Evolutionary conservation across 2,113 vertebrate genomes (phyloP), one percentile per base, ranked within the genome.

Genomic region (Columba janthina): DNA sequence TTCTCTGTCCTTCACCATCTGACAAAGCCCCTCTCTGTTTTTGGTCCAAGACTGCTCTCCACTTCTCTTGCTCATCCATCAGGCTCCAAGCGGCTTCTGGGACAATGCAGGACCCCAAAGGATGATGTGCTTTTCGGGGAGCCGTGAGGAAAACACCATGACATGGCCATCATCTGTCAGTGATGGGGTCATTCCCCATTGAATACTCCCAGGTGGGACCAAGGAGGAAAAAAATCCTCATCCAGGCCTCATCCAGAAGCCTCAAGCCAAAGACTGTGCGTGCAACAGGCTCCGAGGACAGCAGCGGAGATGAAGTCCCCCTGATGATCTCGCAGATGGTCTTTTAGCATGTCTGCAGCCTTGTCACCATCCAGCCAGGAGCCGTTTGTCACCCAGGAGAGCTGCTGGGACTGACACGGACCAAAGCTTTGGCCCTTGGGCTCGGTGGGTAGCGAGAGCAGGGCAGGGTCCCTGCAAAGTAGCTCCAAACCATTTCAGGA

Each of bases 321-420:
- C 48, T 24, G 48, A 24, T 50, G 48, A 24, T 50, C 48, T 50
- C 6, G 12, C 22, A 50, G 48, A 50, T 50, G 48, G 48, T 50
- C 48, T 21, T 12, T 50, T 50, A 50, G 48, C 48, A 50, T 11
- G 22, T 50, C 48, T 50, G 48, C 48, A 50, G 48, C 48, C 48
- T 50, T 50, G 20, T 50, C 48, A 50, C 20, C 69, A 38, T 8
- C 67, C 21, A 51, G 29, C 26, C 2, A 2, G 53, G 81, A 71
- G 34, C 32, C 29, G 66, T n/a, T 77, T 31, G 3, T 50, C 34
- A 65, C 20, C 79, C 2, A 0, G 42, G 60, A 79, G 31, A 38
- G 12, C 26, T 0, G 0, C 20, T 0, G 0, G 48, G 61, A 86
- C 2, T 9, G 9, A 62, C 44, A 28, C 15, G 4, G 17, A 25